Evolutionary conservation across 2,888 invertebrate genomes (phyloP).

Genomic region (Amaurobius ferox): DNA sequence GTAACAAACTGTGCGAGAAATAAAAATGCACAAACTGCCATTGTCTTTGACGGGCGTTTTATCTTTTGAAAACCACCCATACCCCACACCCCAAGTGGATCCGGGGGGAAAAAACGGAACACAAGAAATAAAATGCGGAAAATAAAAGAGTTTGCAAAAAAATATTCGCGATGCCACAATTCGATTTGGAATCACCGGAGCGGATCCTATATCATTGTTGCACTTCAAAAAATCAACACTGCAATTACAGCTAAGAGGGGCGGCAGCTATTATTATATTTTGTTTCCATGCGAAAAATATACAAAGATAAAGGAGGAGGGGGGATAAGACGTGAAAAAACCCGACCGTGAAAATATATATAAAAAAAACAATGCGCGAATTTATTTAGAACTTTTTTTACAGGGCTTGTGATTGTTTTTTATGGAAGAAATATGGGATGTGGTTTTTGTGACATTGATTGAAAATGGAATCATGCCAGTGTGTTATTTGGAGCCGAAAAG

Average conservation of each 20-base stretch:
- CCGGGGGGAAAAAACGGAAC: not conserved
- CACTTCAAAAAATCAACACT: conserved; percentile 60
- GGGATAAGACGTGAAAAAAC: not conserved
- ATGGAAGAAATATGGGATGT: conserved; percentile 2
- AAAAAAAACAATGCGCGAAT: not conserved
- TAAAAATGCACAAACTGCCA: not conserved
- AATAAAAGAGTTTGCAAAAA: not conserved
- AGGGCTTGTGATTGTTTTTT: not conserved
- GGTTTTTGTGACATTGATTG: conserved; percentile 54
- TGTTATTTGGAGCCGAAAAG: conserved; percentile 46
- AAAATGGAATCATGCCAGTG: conserved; percentile 19
- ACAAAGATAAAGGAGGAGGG: conserved; percentile 1
- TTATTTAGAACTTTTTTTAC: not conserved
- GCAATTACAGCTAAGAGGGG: conserved; percentile 30
- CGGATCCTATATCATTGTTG: conserved; percentile 55
- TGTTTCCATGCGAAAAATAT: conserved; percentile 33
- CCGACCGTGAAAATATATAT: conserved; percentile 51
- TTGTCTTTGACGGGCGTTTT: not conserved
- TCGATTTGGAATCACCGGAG: conserved; percentile 55
- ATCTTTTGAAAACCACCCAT: not conserved
- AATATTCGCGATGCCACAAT: conserved; percentile 27
- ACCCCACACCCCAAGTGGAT: not conserved
- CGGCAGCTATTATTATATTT: conserved; percentile 38
- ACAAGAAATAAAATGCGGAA: not conserved
- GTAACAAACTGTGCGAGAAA: not conserved